A percentile compares a stretch with the other conserved stretches of the same genome.
Conservation (phyloP, 2,888 invertebrate species). For the Archips crataeganus region DNA sequence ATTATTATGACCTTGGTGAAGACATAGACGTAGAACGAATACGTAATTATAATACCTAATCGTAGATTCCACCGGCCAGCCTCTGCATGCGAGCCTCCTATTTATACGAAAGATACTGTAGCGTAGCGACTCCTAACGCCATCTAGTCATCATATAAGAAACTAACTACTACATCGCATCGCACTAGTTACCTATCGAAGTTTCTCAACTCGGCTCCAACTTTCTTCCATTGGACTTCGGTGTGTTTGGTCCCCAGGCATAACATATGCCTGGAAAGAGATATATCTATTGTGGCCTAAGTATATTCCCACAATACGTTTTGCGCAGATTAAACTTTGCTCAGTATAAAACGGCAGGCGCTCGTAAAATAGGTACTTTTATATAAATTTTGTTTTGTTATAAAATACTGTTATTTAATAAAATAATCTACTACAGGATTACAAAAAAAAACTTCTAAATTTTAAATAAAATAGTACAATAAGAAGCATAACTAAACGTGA, state of each 20-base stretch:
- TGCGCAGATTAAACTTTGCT: background rate
- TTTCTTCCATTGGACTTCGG: too few species aligned
- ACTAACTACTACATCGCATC: too few species aligned
- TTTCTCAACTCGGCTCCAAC: too few species aligned
- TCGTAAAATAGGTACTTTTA: constrained; percentile 26
- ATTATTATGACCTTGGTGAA: background rate
- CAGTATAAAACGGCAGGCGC: background rate
- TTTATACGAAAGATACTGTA: background rate
- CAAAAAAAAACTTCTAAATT: too few species aligned
- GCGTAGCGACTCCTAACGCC: too few species aligned
- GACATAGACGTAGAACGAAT: background rate
- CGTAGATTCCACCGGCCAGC: background rate
- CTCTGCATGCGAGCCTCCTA: background rate
- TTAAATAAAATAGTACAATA: too few species aligned
- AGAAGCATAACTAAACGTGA: background rate
- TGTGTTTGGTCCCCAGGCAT: too few species aligned
- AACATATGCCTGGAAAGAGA: too few species aligned
- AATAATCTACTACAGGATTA: too few species aligned
- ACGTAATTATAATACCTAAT: background rate
- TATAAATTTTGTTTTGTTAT: background rate
- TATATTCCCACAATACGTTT: background rate
- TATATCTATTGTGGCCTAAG: too few species aligned
- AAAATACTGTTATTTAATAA: background rate
- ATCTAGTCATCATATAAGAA: too few species aligned
- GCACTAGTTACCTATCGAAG: too few species aligned